A percentile compares a stretch with the other conserved stretches of the same genome.
These are phyloP conservation scores for Squalus acanthias DNA, from an alignment of 2,797 vertebrate genomes.

Conservation along the genomic window DNA sequence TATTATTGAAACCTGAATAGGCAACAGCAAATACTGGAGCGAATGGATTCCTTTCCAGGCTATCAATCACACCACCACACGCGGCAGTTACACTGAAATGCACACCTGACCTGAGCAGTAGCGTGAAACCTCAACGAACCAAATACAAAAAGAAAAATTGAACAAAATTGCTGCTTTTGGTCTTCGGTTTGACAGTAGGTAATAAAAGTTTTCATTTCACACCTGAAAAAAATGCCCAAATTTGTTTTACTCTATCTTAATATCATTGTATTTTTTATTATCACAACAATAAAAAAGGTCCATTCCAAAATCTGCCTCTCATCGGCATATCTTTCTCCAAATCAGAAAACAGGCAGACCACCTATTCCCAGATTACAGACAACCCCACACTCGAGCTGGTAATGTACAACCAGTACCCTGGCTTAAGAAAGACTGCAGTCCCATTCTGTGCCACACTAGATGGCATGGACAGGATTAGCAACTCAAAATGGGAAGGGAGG, in stretches of 20 bases:
- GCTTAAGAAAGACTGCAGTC: neutral
- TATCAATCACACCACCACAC: neutral
- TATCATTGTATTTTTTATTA: neutral
- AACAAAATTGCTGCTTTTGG: neutral
- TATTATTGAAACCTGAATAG: neutral
- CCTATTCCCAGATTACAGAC: neutral
- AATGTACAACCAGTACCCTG: neutral
- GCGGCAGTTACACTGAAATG: neutral
- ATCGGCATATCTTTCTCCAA: neutral
- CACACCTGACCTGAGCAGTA: neutral
- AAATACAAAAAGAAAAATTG: neutral
- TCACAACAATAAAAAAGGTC: neutral
- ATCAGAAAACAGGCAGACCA: neutral
- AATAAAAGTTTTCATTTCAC: neutral
- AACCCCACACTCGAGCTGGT: neutral
- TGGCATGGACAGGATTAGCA: neutral
- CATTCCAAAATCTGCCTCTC: neutral
- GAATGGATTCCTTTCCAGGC: neutral
- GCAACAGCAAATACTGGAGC: neutral
- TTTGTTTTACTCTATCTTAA: conserved; percentile 17
- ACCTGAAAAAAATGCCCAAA: conserved; percentile 12
- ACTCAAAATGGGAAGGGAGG: neutral
- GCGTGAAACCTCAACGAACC: neutral
- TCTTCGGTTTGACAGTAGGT: neutral
- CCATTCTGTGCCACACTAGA: too few species aligned